Evolutionary conservation across 2,888 invertebrate species (phyloP).

Genomic region (Neria commutata): DNA sequence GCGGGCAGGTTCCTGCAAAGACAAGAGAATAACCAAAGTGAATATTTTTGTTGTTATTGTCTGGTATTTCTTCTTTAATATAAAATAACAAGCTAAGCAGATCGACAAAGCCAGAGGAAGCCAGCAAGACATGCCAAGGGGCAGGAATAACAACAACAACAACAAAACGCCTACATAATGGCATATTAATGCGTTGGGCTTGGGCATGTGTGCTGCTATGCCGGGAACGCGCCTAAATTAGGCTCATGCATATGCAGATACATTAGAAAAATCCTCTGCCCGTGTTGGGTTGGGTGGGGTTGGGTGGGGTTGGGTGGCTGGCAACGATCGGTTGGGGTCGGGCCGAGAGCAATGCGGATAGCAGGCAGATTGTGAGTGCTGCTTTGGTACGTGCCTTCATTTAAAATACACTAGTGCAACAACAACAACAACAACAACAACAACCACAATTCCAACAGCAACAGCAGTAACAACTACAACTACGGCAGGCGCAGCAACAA

Average conservation of each 20-base stretch:
- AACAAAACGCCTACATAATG: not conserved
- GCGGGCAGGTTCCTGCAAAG: conserved; percentile 52
- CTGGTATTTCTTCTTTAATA: not conserved
- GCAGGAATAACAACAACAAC: not conserved
- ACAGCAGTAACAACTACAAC: not conserved
- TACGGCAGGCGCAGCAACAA: not conserved
- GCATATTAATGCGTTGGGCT: not conserved
- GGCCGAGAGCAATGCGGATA: no score
- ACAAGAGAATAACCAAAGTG: conserved; percentile 13
- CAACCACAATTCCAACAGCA: not conserved
- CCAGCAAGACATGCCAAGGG: no score
- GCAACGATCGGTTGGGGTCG: not conserved
- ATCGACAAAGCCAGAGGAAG: not conserved
- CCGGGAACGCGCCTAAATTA: not conserved
- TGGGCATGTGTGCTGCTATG: not conserved
- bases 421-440: not conserved
- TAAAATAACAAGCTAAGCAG: not conserved
- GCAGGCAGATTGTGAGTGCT: no score
- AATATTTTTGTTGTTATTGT: not conserved
- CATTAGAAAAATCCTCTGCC: no score
- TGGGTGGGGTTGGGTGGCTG: not conserved
- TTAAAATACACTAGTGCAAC: not conserved
- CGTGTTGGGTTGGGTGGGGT: not conserved
- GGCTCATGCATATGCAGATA: not conserved
- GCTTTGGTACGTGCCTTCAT: not conserved